Percentiles rank a stretch among this genome's conserved stretches.
Conservation (phyloP, 64 coral and sea anemone genomes). For the Montipora efflorescens region DNA sequence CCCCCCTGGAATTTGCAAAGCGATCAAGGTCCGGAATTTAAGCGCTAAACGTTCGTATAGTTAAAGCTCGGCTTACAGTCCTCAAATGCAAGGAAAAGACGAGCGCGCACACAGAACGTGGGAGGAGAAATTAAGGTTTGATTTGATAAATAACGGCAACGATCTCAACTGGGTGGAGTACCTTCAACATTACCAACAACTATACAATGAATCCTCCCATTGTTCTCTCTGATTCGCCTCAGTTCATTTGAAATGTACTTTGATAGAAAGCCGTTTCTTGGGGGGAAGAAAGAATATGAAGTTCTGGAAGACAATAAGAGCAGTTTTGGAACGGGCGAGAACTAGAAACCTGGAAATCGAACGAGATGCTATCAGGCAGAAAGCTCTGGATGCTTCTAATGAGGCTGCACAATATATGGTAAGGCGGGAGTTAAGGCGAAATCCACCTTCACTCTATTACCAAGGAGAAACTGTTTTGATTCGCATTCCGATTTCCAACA, state of each 20-base stretch:
- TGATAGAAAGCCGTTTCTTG: not conserved
- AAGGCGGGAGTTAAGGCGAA: constrained; percentile 8
- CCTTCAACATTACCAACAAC: constrained; percentile 38
- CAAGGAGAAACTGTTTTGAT: constrained; percentile 40
- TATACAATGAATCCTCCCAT: constrained; percentile 55
- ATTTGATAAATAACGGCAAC: not conserved
- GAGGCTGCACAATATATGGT: constrained; percentile 35
- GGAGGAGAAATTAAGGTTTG: not conserved
- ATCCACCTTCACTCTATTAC: constrained; percentile 22
- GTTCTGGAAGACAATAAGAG: no score
- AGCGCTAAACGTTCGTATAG: no score
- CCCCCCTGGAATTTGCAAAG: not conserved
- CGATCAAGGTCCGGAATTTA: not conserved
- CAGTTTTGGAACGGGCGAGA: no score
- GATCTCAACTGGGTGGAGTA: constrained; percentile 51
- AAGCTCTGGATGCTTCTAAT: no score
- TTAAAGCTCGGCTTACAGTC: no score
- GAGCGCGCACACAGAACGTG: not conserved
- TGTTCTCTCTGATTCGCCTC: constrained; percentile 14
- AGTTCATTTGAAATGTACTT: constrained; percentile 49
- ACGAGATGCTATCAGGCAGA: no score
- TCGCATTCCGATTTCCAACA: constrained; percentile 9
- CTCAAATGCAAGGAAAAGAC: no score
- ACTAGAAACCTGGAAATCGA: no score
- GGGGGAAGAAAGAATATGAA: no score